Evolutionary conservation across 2,888 invertebrate species (phyloP), one percentile per base, ranked within the genome.

Genomic region (Quadroppia sp.): DNA sequence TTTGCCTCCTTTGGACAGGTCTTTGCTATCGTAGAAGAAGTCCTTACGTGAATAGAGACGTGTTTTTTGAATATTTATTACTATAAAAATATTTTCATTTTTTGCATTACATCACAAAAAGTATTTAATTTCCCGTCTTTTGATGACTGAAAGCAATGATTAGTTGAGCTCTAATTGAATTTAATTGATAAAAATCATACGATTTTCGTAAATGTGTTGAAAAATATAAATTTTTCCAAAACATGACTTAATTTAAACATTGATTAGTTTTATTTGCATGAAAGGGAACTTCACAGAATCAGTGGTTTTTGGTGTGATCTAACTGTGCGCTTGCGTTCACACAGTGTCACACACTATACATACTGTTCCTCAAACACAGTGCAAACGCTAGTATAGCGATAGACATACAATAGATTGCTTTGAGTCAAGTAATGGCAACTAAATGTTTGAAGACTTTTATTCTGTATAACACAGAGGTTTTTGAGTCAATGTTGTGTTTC

Each of bases 321-420:
- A 32, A 13, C 23, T 67, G 25, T 67, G 67, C 67, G 67, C 67
- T 67, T 67, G 67, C 67, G 67, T 67, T 67, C 15, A 61, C 7
- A 17, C 59, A 30, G 59, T 42, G 40, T n/a, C n/a, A n/a, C n/a
- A n/a, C n/a, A n/a, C n/a, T n/a, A n/a, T n/a, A n/a, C n/a, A n/a
- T 42, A 67, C 67, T 67, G 42, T 67, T 67, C 32, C 23, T 2
- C 50, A 20, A 11, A 30, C 13, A 30, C 32, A 40, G 15, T 36
- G 36, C 40, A n/a, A n/a, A n/a, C n/a, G 2, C 13, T n/a, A 15
- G 36, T 32, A 17, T 28, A 17, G 7, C 4, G 53, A 23, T 30
- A 23, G 32, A 42, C 40, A 15, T 64, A 15, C 25, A 28, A n/a
- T 64, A 17, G 17, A 20, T 30, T 67, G 30, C 20, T 6, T 32